Percentiles rank a stretch among this genome's conserved stretches.
Conservation (phyloP, 1,140 invertebrate genomes). For the Mamestra configurata region DNA sequence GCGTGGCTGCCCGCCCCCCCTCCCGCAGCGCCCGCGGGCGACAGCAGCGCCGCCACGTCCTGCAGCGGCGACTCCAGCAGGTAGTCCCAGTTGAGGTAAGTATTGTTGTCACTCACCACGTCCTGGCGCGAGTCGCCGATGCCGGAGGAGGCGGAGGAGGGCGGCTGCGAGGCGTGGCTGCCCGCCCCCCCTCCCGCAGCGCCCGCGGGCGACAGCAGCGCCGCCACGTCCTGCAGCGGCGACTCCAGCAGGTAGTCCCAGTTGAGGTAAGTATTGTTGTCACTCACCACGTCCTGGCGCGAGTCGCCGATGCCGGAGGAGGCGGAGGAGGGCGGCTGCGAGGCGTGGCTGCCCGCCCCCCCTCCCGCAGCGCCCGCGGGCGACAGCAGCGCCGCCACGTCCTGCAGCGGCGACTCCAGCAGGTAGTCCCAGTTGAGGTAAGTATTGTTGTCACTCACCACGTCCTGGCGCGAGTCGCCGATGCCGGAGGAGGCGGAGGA, state of each 20-base stretch:
- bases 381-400: slow-evolving; percentile 77
- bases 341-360: slow-evolving; percentile 71
- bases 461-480: slow-evolving; percentile 60
- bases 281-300: slow-evolving; percentile 60
- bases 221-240: slow-evolving; percentile 75
- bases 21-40: slow-evolving; percentile 88
- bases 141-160: slow-evolving; percentile 78
- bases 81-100: no score
- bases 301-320: slow-evolving; percentile 63
- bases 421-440: slow-evolving; percentile 68
- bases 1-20: slow-evolving; percentile 72
- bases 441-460: slow-evolving; percentile 53
- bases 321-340: slow-evolving; percentile 84
- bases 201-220: slow-evolving; percentile 82
- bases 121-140: slow-evolving; percentile 61
- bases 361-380: slow-evolving; percentile 88
- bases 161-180: slow-evolving; percentile 82
- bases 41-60: slow-evolving; percentile 77
- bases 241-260: slow-evolving; percentile 73
- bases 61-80: slow-evolving; percentile 74
- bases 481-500: slow-evolving; percentile 63
- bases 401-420: slow-evolving; percentile 75
- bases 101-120: slow-evolving; percentile 53
- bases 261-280: no score
- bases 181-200: slow-evolving; percentile 85